phyloP scores from a whole-genome alignment of 2,113 vertebrate genomes.

The Amphilophus citrinellus region DNA sequence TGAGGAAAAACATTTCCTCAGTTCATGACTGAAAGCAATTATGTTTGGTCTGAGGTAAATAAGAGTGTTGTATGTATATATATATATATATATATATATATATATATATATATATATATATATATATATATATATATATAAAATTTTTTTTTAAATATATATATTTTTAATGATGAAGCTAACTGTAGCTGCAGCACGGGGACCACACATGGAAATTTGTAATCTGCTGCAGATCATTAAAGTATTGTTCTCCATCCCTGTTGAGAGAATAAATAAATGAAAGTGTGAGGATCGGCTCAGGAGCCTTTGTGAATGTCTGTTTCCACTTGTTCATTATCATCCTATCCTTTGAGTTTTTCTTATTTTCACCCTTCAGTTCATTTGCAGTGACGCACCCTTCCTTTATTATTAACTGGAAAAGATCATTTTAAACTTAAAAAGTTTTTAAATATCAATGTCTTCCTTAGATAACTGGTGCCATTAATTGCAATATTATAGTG shows the following conservation, averaged over 20 bases:
- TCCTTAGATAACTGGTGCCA: conserved; percentile 33
- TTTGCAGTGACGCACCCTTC: not conserved
- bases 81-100: too few species aligned
- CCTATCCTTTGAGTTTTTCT: not conserved
- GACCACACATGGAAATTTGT: too few species aligned
- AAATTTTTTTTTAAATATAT: too few species aligned
- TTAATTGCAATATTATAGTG: conserved; percentile 48
- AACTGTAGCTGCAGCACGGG: too few species aligned
- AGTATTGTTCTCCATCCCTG: conserved; percentile 7
- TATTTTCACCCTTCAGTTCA: not conserved
- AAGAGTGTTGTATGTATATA: too few species aligned
- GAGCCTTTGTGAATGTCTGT: not conserved
- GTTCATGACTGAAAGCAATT: too few species aligned
- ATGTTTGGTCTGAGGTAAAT: too few species aligned
- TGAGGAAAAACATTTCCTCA: too few species aligned
- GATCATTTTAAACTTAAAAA: not conserved
- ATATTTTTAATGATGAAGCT: too few species aligned
- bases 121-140: too few species aligned
- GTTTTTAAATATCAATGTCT: conserved; percentile 32
- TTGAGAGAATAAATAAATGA: not conserved
- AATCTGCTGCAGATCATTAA: not conserved
- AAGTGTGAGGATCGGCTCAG: too few species aligned
- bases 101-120: too few species aligned
- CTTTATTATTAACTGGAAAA: conserved; percentile 7
- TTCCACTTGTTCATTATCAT: conserved; percentile 15